Evolutionary conservation across 2,888 invertebrate genomes (phyloP).

Genomic region (Willowsia nigromaculata): DNA sequence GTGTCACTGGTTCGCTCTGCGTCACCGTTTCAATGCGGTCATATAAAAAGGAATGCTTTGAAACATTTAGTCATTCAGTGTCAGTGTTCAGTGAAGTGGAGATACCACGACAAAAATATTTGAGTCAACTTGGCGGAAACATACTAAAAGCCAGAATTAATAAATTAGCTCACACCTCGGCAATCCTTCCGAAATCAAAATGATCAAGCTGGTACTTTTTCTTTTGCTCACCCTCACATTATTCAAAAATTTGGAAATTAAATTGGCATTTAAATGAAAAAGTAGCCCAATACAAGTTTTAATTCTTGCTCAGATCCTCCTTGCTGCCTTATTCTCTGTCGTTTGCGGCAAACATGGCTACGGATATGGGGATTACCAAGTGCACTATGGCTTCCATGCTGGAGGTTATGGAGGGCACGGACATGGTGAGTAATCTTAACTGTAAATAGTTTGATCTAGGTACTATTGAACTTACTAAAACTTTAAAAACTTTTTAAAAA

Average conservation of each 20-base stretch:
- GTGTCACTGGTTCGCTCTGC: neutral
- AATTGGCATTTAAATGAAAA: too few relatives aligned
- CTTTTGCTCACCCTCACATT: neutral
- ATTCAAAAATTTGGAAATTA: neutral
- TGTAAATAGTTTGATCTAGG: neutral
- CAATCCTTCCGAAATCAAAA: neutral
- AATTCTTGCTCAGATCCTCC: conserved; percentile 29
- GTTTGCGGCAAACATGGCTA: conserved; percentile 38
- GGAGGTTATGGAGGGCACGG: conserved; percentile 34
- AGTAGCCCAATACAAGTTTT: too few relatives aligned
- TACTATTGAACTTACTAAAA: neutral
- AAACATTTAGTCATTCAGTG: conserved; percentile 55
- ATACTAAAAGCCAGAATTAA: too few relatives aligned
- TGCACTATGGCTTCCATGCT: conserved; percentile 36
- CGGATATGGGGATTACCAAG: conserved; percentile 25
- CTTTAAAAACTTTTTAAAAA: neutral
- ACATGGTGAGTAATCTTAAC: too few relatives aligned
- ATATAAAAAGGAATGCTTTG: conserved; percentile 50
- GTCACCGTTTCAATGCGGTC: neutral
- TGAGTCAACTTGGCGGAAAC: too few relatives aligned
- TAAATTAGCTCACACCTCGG: neutral
- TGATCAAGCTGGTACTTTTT: conserved; percentile 48
- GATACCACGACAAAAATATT: neutral
- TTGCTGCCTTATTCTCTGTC: conserved; percentile 33
- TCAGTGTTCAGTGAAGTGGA: conserved; percentile 43